Evolutionary conservation across 2,888 invertebrate species (phyloP).

Genomic region (Drosophila sordidapex): DNA sequence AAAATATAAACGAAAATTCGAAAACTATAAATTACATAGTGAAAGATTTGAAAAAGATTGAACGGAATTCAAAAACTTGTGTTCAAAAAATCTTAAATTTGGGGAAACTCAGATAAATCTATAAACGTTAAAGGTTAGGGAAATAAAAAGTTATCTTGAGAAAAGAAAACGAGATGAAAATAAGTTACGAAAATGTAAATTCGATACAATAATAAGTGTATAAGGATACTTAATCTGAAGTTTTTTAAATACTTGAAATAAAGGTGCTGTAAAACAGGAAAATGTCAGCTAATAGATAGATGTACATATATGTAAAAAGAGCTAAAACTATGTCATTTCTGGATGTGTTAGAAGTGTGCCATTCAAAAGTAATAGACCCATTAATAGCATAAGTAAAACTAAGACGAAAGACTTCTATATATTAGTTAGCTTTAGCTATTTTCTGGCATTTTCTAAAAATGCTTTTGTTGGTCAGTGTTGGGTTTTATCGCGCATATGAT

Average conservation of each 20-base stretch:
- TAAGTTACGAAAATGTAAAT: not conserved
- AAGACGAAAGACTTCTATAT: no score
- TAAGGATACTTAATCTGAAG: not conserved
- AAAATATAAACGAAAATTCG: not conserved
- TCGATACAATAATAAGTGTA: not conserved
- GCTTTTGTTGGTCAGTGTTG: constrained; percentile 29
- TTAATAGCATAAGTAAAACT: not conserved
- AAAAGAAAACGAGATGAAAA: not conserved
- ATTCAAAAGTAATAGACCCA: not conserved
- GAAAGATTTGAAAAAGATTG: not conserved
- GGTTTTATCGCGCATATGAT: not conserved
- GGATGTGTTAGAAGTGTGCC: not conserved
- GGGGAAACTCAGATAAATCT: not conserved
- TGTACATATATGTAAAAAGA: no score
- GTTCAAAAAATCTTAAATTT: not conserved
- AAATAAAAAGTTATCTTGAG: not conserved
- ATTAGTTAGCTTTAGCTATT: not conserved
- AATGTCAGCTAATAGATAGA: not conserved
- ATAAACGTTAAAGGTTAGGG: no score
- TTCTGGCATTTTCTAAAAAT: not conserved
- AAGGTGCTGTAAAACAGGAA: not conserved
- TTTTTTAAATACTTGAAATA: not conserved
- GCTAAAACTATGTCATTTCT: no score
- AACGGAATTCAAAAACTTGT: not conserved
- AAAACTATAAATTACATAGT: no score